phyloP scores from a whole-genome alignment of 2,113 vertebrate species.

The Thinocorus orbignyianus region DNA sequence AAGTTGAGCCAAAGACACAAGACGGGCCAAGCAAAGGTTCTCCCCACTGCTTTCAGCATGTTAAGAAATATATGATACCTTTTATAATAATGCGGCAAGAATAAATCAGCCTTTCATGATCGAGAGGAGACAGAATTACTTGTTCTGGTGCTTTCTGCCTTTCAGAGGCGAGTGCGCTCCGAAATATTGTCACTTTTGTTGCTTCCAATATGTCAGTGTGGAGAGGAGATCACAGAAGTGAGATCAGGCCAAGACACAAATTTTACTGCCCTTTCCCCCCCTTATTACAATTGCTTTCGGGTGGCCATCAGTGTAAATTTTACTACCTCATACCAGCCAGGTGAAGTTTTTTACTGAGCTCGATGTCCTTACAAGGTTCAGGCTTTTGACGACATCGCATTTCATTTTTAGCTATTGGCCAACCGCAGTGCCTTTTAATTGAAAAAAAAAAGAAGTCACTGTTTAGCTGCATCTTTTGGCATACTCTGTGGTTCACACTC shows the following conservation, averaged over 20 bases:
- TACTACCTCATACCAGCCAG: background rate
- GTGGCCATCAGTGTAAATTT: background rate
- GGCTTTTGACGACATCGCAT: background rate
- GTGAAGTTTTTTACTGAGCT: background rate
- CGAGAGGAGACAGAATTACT: background rate
- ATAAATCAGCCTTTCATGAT: background rate
- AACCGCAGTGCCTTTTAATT: background rate
- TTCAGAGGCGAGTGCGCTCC: background rate
- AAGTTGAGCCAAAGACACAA: background rate
- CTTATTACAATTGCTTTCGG: background rate
- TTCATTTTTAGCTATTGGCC: background rate
- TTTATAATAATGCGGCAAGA: background rate
- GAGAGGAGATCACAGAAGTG: background rate
- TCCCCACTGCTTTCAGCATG: background rate
- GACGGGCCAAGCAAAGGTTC: background rate
- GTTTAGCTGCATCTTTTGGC: background rate
- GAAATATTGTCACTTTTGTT: background rate
- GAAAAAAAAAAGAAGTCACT: background rate
- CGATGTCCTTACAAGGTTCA: background rate
- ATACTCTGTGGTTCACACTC: background rate
- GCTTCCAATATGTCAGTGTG: conserved; percentile 1
- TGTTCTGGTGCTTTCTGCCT: background rate
- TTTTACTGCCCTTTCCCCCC: background rate
- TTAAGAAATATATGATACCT: background rate
- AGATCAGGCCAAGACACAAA: background rate